These are phyloP conservation scores for Anabas testudineus DNA, from an alignment of 2,797 vertebrate species.

Conservation along the genomic window DNA sequence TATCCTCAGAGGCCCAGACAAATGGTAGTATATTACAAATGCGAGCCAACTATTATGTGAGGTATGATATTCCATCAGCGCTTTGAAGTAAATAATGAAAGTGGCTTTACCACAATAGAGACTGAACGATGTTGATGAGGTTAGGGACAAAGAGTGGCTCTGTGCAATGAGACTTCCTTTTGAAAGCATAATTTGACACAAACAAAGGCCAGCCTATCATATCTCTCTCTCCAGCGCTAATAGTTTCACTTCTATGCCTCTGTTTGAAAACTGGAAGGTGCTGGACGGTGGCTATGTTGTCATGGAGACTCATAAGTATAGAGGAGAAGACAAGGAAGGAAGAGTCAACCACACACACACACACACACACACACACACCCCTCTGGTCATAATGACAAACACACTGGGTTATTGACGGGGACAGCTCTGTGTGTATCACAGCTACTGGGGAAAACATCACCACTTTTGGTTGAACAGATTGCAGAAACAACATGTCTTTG, in stretches of 20 bases:
- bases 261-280: slow-evolving; percentile 56
- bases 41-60: slow-evolving; percentile 16
- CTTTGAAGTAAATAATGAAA: slow-evolving; percentile 17
- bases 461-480: slow-evolving; percentile 49
- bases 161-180: slow-evolving; percentile 6
- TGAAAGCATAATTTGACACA: slow-evolving; percentile 22
- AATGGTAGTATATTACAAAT: slow-evolving; percentile 17
- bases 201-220: slow-evolving; percentile 23
- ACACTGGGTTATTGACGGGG: slow-evolving; percentile 54
- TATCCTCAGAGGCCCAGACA: slow-evolving; percentile 13
- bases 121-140: slow-evolving; percentile 31
- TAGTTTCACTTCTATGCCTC: slow-evolving; percentile 61
- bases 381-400: slow-evolving; percentile 58
- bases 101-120: slow-evolving; percentile 21
- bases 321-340: slow-evolving; percentile 60
- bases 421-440: slow-evolving; percentile 44
- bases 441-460: slow-evolving; percentile 38
- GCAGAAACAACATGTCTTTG: slow-evolving; percentile 41
- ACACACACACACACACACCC: slow-evolving; percentile 25
- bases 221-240: slow-evolving; percentile 19
- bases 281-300: slow-evolving; percentile 73
- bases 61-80: slow-evolving; percentile 33
- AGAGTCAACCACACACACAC: slow-evolving; percentile 25
- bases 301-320: slow-evolving; percentile 79
- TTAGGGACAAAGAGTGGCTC: slow-evolving; percentile 19